Evolutionary conservation across 2,113 vertebrate genomes (phyloP), one percentile per base, ranked within the genome.

Genomic region (Trichechus manatus): DNA sequence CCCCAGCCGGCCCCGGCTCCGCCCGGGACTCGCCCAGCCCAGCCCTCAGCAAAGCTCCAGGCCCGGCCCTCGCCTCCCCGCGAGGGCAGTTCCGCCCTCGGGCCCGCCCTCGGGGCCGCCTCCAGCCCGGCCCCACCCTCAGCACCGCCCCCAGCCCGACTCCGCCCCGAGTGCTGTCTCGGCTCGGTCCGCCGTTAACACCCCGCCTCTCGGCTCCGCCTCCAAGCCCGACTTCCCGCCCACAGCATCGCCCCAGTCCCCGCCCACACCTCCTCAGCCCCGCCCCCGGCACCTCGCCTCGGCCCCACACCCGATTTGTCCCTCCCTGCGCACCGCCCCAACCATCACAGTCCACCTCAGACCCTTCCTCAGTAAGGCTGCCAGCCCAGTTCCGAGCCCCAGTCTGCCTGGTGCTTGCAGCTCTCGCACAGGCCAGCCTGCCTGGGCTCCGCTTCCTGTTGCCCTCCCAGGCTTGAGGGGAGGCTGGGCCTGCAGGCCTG

Each of bases 371-470:
- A 44, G 53, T 56, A 17, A 3, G 6, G 6, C 0, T 25, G 61
- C n/a, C 33, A 39, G 31, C 23, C 68, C 53, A 10, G 25, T 17
- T 20, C 6, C 47, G 25, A 56, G 80, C 15, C 22, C 36, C 9
- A 47, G 72, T 25, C 5, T 42, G 20, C 9, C 20, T 33, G 1
- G 27, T 7, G 47, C 47, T 7, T 47, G 47, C 47, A 10, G 47
- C 47, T 47, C 4, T 10, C 47, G 39, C 47, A 5, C 47, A 47
- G 93, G 59, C 98, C 97, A 95, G 96, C 98, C 88, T 97, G 98
- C 96, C 96, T 98, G 53, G 94, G 95, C 27, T 72, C 27, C 5
- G 74, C 56, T 29, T 47, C 75, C 31, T 75, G 44, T 44, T 86
- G 20, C 25, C 68, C 25, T 53, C 25, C 36, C 9, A 19, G 44